Percentiles rank a stretch among this genome's conserved stretches.
phyloP scores from a whole-genome alignment of 2,113 vertebrate genomes.

The Pardalotus punctatus region DNA sequence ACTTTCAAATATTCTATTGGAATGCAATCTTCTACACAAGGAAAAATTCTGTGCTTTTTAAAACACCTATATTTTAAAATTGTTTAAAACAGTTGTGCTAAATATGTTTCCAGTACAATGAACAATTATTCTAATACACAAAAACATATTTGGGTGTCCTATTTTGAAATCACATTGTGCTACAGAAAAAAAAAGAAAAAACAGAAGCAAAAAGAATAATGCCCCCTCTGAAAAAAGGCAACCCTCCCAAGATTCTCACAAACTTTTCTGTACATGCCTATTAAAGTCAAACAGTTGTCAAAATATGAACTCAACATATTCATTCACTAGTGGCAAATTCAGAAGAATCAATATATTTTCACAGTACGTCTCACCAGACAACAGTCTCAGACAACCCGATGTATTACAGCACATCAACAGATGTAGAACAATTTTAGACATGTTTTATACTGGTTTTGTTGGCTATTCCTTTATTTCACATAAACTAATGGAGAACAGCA shows the following conservation, averaged over 20 bases:
- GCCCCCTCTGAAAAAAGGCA: rapidly evolving
- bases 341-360: neutral
- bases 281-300: neutral
- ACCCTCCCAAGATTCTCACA: rapidly evolving
- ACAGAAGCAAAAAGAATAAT: rapidly evolving
- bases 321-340: neutral
- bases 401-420: neutral
- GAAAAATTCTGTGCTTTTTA: neutral
- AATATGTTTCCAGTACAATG: neutral
- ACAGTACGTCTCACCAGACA: neutral
- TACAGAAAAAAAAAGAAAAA: neutral
- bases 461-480: neutral
- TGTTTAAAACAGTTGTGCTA: neutral
- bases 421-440: neutral
- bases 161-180: neutral
- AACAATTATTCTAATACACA: neutral
- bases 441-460: neutral
- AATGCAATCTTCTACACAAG: neutral
- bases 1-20: neutral
- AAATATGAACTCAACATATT: neutral
- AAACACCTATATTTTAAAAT: neutral
- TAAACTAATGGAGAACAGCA: neutral
- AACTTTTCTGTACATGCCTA: neutral
- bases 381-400: neutral
- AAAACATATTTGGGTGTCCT: neutral